Evolutionary conservation across 2,113 vertebrate species (phyloP).

Genomic region (Anser brachyrhynchus): DNA sequence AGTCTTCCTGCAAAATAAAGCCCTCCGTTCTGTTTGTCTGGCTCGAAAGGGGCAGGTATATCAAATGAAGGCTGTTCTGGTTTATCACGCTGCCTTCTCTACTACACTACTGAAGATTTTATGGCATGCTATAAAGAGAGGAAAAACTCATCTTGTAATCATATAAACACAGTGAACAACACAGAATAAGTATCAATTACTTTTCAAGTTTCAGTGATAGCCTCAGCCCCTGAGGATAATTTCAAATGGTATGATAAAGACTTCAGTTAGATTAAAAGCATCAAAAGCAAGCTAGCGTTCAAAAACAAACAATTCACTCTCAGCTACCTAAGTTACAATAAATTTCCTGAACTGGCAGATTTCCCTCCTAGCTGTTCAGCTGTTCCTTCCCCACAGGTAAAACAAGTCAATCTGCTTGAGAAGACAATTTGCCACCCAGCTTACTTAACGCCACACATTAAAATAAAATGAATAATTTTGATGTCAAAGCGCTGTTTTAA

Average conservation of each 20-base stretch:
- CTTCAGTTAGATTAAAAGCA: slow-evolving; percentile 62
- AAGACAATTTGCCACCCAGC: slow-evolving; percentile 43
- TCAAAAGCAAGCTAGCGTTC: slow-evolving; percentile 65
- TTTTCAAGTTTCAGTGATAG: slow-evolving; percentile 56
- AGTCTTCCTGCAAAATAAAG: background rate
- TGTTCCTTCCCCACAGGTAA: slow-evolving; percentile 63
- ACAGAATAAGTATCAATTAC: slow-evolving; percentile 68
- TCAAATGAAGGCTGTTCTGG: background rate
- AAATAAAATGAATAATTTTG: slow-evolving; percentile 46
- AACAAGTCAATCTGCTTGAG: slow-evolving; percentile 54
- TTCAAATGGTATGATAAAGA: slow-evolving; percentile 59
- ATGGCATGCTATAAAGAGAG: slow-evolving; percentile 33
- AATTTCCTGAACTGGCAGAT: slow-evolving; percentile 55
- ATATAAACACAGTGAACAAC: slow-evolving; percentile 64
- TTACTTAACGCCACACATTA: slow-evolving; percentile 50
- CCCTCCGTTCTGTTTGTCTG: background rate
- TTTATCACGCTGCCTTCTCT: slow-evolving; percentile 33
- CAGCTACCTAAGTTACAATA: slow-evolving; percentile 37
- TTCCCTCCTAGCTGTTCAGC: slow-evolving; percentile 62
- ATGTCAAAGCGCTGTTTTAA: slow-evolving; percentile 19
- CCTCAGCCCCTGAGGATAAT: slow-evolving; percentile 33
- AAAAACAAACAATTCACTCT: slow-evolving; percentile 47
- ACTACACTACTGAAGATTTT: slow-evolving; percentile 33
- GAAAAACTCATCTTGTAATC: slow-evolving; percentile 49
- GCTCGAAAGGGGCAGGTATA: background rate